phyloP scores from a whole-genome alignment of 2,888 invertebrate genomes.

The Cephus nigrinus region DNA sequence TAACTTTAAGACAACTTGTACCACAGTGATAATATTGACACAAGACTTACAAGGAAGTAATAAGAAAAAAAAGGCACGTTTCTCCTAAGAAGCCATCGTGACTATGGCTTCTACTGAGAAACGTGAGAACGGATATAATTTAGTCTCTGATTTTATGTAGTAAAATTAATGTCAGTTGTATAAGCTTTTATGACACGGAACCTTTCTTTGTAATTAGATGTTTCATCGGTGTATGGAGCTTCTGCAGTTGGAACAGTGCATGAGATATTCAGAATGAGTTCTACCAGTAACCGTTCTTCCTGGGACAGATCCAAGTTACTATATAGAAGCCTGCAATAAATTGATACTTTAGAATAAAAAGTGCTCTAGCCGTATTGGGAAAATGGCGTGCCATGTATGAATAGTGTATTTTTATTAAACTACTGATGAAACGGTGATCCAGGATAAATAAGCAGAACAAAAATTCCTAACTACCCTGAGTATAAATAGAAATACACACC shows the following conservation, averaged over 20 bases:
- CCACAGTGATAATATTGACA: background rate
- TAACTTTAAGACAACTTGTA: background rate
- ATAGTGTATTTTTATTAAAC: background rate
- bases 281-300: slow-evolving; percentile 50
- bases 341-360: background rate
- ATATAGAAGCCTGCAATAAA: slow-evolving; percentile 55
- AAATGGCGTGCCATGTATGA: background rate
- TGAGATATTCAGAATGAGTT: slow-evolving; percentile 40
- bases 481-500: background rate
- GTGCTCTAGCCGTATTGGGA: background rate
- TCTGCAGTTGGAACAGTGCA: background rate
- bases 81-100: background rate
- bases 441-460: background rate
- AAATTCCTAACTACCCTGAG: background rate
- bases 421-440: background rate
- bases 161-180: background rate
- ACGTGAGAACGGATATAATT: background rate
- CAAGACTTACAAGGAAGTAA: background rate
- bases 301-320: slow-evolving; percentile 50
- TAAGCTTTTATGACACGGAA: slow-evolving; percentile 11
- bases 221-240: slow-evolving; percentile 5
- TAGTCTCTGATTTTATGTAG: background rate
- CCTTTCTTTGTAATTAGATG: slow-evolving; percentile 28
- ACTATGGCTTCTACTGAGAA: background rate
- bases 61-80: background rate